Evolutionary conservation across 2,113 vertebrate genomes (phyloP).

Genomic region (Aspidoscelis tigris): DNA sequence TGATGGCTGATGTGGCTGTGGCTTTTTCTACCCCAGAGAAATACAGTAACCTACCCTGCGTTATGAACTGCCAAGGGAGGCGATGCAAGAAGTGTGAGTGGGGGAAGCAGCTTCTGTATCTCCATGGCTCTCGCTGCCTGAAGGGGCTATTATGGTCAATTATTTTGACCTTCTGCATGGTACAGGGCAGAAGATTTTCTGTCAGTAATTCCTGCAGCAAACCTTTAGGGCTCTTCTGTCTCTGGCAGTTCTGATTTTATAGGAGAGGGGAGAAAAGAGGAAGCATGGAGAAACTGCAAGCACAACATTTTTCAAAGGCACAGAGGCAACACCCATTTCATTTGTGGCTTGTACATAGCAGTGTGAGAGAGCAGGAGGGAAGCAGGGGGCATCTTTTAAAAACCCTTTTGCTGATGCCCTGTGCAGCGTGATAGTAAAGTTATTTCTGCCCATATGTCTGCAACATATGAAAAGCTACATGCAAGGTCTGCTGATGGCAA

Average conservation of each 20-base stretch:
- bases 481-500: too few relatives aligned
- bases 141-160: constrained; percentile 28
- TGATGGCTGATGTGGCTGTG: accelerated
- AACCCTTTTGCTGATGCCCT: too few relatives aligned
- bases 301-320: constrained; percentile 13
- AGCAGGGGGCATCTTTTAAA: background rate
- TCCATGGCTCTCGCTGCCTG: constrained; percentile 8
- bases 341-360: background rate
- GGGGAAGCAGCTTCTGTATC: constrained; percentile 3
- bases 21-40: background rate
- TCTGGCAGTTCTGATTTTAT: constrained; percentile 22
- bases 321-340: background rate
- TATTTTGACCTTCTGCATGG: constrained; percentile 31
- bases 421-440: background rate
- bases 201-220: constrained; percentile 30
- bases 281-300: constrained; percentile 19
- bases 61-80: background rate
- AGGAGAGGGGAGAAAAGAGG: background rate
- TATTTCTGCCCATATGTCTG: background rate
- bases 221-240: background rate
- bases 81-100: background rate
- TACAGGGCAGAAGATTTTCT: constrained; percentile 19
- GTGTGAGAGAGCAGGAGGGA: background rate
- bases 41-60: background rate
- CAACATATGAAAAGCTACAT: too few relatives aligned